Evolutionary conservation across 2,888 invertebrate species (phyloP).

Genomic region (Pocota personata): DNA sequence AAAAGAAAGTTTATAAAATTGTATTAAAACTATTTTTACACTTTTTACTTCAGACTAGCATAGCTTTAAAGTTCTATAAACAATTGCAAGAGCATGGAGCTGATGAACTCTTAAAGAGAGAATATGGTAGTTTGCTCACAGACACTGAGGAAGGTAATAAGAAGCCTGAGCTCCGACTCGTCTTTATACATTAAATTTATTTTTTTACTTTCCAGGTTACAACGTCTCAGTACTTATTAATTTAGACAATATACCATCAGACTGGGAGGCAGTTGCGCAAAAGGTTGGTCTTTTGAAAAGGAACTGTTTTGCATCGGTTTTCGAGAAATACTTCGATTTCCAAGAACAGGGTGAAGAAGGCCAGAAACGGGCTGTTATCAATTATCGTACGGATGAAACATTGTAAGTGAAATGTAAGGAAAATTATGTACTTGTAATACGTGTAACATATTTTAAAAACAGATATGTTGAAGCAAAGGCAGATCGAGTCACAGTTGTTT

Average conservation of each 20-base stretch:
- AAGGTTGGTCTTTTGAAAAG: slow-evolving; percentile 97
- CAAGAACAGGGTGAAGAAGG: slow-evolving; percentile 96
- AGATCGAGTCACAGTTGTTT: slow-evolving; percentile 99
- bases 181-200: background rate
- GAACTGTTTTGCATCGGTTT: slow-evolving; percentile 99
- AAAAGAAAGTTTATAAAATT: background rate
- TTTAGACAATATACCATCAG: slow-evolving; percentile 94
- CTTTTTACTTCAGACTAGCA: slow-evolving; percentile 93
- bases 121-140: slow-evolving; percentile 93
- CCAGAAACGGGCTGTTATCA: slow-evolving; percentile 97
- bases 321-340: slow-evolving; percentile 99
- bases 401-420: slow-evolving; percentile 87
- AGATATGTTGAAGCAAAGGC: slow-evolving; percentile 99
- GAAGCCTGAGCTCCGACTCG: slow-evolving; percentile 32
- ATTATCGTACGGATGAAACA: slow-evolving; percentile 99
- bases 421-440: background rate
- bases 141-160: slow-evolving; percentile 92
- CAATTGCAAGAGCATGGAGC: slow-evolving; percentile 99
- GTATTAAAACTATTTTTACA: background rate
- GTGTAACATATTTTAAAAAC: slow-evolving; percentile 74
- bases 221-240: slow-evolving; percentile 97
- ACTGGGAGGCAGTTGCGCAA: slow-evolving; percentile 95
- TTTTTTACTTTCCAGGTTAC: slow-evolving; percentile 87
- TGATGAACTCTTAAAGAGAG: slow-evolving; percentile 96
- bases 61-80: slow-evolving; percentile 98